Evolutionary conservation across 30 jellyfish, hydroid and myxozoan species (phyloP), one percentile per base, ranked within the genome.

Genomic region (Pseudorhiza aurosa): DNA sequence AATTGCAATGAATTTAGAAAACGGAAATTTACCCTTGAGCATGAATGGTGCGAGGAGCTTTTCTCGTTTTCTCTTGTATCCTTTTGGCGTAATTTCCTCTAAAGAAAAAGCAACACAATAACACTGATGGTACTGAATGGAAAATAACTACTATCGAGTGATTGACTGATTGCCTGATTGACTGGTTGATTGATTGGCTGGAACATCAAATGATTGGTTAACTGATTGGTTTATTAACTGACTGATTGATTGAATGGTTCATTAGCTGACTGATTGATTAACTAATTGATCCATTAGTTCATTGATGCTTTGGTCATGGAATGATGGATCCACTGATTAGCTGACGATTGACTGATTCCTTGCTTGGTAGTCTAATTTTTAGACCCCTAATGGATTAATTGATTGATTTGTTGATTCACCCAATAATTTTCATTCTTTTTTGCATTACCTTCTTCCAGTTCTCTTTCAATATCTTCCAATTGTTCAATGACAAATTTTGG

Each of bases 21-120:
- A n/a, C n/a, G n/a, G n/a, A n/a, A n/a, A n/a, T n/a, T n/a, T 42
- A 87, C 96, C 96, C 72, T 69, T 87, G 5, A 87, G 67, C 92
- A 87, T 77, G 71, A 37, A 87, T 3, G 96, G 96, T 1, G 81
- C 89, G 18, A 87, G 81, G 45, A 87, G 65, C 65, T 79, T 77
- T 39, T 72, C 87, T 29, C 96, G 76, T 59, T 71, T 87, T 68
- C 82, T 79, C 32, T 32, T 58, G 80, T 76, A 78, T 28, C 96
- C 96, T 70, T 87, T 87, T 31, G 27, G n/a, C 10, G 96, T 87
- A 10, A 87, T 75, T 77, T 87, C 96, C 88, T 78, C 96, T 87
- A 77, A 59, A 28, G 0, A 21, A 21, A 24, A 21, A 65, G 74
- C n/a, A n/a, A n/a, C n/a, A n/a, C n/a, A n/a, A n/a, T n/a, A n/a